A percentile compares a stretch with the other conserved stretches of the same genome.
phyloP scores from a whole-genome alignment of 2,113 vertebrate genomes.

The Heterocephalus glaber region DNA sequence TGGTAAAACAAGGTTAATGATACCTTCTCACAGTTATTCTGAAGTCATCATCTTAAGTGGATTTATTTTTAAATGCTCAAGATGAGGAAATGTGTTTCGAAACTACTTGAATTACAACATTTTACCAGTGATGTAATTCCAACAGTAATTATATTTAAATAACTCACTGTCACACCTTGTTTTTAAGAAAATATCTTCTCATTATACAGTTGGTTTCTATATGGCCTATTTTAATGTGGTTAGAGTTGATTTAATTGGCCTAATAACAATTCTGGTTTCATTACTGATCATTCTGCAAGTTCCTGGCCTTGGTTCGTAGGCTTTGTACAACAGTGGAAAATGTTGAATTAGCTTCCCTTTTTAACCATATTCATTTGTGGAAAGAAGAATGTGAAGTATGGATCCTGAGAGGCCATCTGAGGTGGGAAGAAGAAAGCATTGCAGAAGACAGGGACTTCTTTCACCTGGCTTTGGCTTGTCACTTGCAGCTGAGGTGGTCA shows the following conservation, averaged over 20 bases:
- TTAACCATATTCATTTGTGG: constrained; percentile 12
- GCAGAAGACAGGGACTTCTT: background rate
- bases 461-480: constrained; percentile 13
- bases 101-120: constrained; percentile 44
- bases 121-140: constrained; percentile 53
- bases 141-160: constrained; percentile 59
- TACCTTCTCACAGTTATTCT: constrained; percentile 14
- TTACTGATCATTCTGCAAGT: constrained; percentile 40
- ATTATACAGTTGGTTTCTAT: constrained; percentile 33
- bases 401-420: background rate
- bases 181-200: constrained; percentile 41
- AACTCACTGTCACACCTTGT: constrained; percentile 48
- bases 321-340: background rate
- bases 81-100: constrained; percentile 48
- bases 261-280: constrained; percentile 55
- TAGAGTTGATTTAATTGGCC: constrained; percentile 47
- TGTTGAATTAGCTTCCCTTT: background rate
- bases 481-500: background rate
- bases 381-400: background rate
- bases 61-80: constrained; percentile 49
- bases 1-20: constrained; percentile 17
- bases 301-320: background rate
- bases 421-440: background rate
- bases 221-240: constrained; percentile 48
- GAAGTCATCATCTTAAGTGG: constrained; percentile 42